These are phyloP conservation scores for Uromys caudimaculatus DNA, from an alignment of 2,797 vertebrate genomes.

Conservation along the genomic window DNA sequence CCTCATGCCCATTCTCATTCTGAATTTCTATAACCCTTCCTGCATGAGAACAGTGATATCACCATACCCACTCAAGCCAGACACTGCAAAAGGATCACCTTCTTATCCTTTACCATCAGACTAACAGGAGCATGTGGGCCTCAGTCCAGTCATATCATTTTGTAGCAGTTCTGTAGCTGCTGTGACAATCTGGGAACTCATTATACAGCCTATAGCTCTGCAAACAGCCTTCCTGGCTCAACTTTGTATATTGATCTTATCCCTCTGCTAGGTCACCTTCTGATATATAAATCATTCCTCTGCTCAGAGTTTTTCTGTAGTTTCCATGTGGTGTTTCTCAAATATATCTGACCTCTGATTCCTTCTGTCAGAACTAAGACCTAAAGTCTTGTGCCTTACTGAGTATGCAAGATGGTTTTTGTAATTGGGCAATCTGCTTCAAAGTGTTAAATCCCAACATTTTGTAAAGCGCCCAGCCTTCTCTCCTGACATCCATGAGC, in stretches of 20 bases:
- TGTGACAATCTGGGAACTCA: neutral
- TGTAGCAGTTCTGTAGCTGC: neutral
- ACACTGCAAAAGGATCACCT: neutral
- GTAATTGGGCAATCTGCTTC: constrained; percentile 16
- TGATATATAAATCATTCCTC: constrained; percentile 17
- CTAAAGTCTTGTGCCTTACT: constrained; percentile 46
- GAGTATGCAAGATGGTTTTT: neutral
- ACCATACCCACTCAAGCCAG: neutral
- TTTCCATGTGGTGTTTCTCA: constrained; percentile 2
- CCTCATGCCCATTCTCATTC: neutral
- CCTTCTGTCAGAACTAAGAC: neutral
- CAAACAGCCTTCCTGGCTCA: neutral
- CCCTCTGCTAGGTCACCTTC: constrained; percentile 29
- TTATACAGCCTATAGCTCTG: neutral
- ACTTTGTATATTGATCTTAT: neutral
- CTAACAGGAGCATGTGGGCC: neutral
- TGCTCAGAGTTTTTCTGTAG: constrained; percentile 40
- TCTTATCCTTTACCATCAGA: neutral
- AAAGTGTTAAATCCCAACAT: constrained; percentile 22
- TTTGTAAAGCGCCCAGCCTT: neutral
- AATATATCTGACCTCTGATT: constrained; percentile 21
- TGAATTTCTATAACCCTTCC: neutral
- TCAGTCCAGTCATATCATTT: neutral
- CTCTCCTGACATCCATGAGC: neutral
- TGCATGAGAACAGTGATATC: neutral